Conservation (phyloP, 2,888 invertebrate genomes). For the Thumatha senex region DNA sequence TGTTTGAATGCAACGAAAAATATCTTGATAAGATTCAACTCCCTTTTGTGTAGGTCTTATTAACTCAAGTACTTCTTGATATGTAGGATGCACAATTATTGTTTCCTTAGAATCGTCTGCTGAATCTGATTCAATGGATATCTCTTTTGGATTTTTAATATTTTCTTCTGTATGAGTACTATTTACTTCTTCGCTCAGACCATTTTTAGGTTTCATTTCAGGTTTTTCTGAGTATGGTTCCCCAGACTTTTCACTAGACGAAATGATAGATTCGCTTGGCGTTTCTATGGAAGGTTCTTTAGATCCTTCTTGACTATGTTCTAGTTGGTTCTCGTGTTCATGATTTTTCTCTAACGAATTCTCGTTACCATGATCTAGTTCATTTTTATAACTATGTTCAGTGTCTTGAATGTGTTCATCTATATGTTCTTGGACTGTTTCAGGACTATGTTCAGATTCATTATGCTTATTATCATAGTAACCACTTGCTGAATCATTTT, state of each 20-base stretch:
- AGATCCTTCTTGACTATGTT: not conserved
- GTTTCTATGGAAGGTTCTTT: conserved; percentile 6
- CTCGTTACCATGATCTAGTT: not conserved
- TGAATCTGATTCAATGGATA: conserved; percentile 1
- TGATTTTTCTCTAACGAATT: not conserved
- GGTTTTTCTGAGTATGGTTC: not conserved
- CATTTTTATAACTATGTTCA: conserved; percentile 7
- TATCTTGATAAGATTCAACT: conserved; percentile 52
- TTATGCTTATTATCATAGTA: not conserved
- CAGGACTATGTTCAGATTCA: not conserved
- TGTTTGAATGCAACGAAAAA: conserved; percentile 64
- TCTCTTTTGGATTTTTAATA: not conserved
- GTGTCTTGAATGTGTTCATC: not conserved
- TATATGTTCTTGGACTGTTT: not conserved
- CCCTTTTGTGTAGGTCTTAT: conserved; percentile 23
- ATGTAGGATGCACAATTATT: conserved; percentile 10
- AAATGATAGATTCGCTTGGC: conserved; percentile 10
- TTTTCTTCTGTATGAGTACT: not conserved
- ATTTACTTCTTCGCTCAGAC: conserved; percentile 5
- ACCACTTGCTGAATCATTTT: not conserved
- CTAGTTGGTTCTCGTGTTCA: not conserved
- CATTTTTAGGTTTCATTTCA: conserved; percentile 7
- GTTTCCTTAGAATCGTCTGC: conserved; percentile 6
- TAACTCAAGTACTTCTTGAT: conserved; percentile 16
- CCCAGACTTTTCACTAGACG: conserved; percentile 10